phyloP scores from a whole-genome alignment of 2,797 vertebrate genomes.

The Notolabrus celidotus region DNA sequence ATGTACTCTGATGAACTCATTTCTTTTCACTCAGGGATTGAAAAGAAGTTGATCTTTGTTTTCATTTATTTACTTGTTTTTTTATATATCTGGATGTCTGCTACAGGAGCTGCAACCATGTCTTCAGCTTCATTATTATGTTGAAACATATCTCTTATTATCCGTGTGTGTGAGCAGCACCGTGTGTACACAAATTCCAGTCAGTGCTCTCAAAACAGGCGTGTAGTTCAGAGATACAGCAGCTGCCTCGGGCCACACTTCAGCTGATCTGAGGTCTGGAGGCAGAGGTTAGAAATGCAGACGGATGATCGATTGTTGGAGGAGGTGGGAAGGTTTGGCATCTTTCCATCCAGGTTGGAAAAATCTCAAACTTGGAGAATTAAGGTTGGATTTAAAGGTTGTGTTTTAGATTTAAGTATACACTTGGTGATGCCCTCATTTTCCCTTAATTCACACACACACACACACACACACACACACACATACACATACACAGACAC shows the following conservation, averaged over 20 bases:
- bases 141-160: conserved; percentile 10
- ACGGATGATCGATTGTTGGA: conserved; percentile 45
- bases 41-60: neutral
- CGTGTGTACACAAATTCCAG: conserved; percentile 29
- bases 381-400: neutral
- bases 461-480: conserved; percentile 15
- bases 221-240: conserved; percentile 48
- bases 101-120: neutral
- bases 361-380: conserved; percentile 1
- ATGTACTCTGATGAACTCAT: conserved; percentile 4
- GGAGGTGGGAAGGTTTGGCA: conserved; percentile 22
- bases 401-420: conserved; percentile 17
- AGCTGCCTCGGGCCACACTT: conserved; percentile 38
- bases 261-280: conserved; percentile 24
- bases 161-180: neutral
- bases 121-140: conserved; percentile 3
- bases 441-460: conserved; percentile 18
- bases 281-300: conserved; percentile 38
- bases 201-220: conserved; percentile 21
- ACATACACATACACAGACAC: conserved; percentile 14
- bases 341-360: conserved; percentile 10
- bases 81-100: neutral
- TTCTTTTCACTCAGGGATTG: neutral
- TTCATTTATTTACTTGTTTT: too few species aligned
- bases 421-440: conserved; percentile 17